Evolutionary conservation across 1,140 invertebrate species (phyloP), one percentile per base, ranked within the genome.

Genomic region (Nasonia longicornis): DNA sequence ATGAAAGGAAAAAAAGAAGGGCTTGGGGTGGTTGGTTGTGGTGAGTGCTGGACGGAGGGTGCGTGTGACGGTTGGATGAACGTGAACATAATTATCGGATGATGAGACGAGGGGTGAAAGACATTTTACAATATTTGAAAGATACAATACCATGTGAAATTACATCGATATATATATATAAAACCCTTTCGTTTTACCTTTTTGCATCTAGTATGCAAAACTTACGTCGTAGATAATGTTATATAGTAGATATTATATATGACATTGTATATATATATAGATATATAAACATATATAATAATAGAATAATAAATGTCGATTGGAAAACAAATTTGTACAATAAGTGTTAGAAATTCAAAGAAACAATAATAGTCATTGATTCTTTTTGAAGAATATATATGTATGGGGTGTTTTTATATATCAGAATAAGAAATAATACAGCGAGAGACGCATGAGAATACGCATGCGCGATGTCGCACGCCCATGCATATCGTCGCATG

Each of bases 1-100:
- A 70, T 83, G 76, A 86, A 84, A 88, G 76, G 76, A 86, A 84
- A 88, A 79, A 88, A 63, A 67, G 45, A 70, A 69, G 63, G 42
- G 42, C 22, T 26, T 7, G 20, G 20, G 16, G 6, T 3, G 52
- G 16, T n/a, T 75, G 72, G 45, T 76, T 72, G 64, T 73, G 67
- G 26, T 73, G 3, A 42, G 64, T 58, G 45, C 48, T 71, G 35
- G 16, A 71, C 8, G 29, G 69, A 71, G 35, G 69, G 10, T 26
- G 31, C 20, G 20, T 71, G 69, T 35, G 64, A 45, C 52, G 79
- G 31, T 42, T 77, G 74, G 29, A 81, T 77, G 80, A 76, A 42
- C 26, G 35, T 74, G 72, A 75, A 58, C 79, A 80, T 74, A 67
- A 42, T 66, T 73, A 22, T 64, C 16, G 42, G 26, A 80, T 80